Conservation (phyloP, 2,797 vertebrate species). For the Pseudomugil gertrudae region DNA sequence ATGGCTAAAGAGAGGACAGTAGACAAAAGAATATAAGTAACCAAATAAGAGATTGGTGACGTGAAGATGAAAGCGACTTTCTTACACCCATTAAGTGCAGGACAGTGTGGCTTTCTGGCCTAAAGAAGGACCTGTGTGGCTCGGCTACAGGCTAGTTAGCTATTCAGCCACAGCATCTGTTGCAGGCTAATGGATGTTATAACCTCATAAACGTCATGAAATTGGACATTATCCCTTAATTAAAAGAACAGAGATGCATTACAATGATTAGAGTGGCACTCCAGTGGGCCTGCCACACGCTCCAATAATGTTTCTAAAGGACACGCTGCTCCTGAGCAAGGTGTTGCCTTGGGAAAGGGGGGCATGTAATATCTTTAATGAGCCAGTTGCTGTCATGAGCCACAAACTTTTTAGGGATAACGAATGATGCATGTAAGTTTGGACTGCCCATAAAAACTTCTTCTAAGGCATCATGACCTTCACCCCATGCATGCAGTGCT, state of each 20-base stretch:
- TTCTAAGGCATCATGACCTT: conserved; percentile 48
- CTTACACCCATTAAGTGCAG: conserved; percentile 61
- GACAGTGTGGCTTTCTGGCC: conserved; percentile 68
- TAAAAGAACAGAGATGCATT: conserved; percentile 89
- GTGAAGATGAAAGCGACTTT: conserved; percentile 39
- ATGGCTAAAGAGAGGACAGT: conserved; percentile 44
- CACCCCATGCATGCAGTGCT: conserved; percentile 13
- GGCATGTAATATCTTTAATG: conserved; percentile 64
- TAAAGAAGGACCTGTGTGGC: conserved; percentile 73
- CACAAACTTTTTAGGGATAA: conserved; percentile 55
- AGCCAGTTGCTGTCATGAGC: conserved; percentile 49
- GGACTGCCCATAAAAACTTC: conserved; percentile 33
- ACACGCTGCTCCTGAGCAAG: conserved; percentile 53
- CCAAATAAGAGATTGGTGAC: conserved; percentile 33
- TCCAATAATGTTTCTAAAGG: conserved; percentile 75
- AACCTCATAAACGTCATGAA: conserved; percentile 88
- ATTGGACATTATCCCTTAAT: conserved; percentile 90
- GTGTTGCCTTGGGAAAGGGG: conserved; percentile 34
- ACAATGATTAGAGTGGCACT: conserved; percentile 83
- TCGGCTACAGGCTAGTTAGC: conserved; percentile 81
- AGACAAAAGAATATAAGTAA: conserved; percentile 59
- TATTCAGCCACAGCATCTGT: conserved; percentile 85
- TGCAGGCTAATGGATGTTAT: conserved; percentile 89
- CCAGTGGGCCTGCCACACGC: conserved; percentile 64
- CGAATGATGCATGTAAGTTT: conserved; percentile 36